A percentile compares a stretch with the other conserved stretches of the same genome.
Evolutionary conservation across 1,140 invertebrate species (phyloP).

Genomic region (Coptotermes formosanus): DNA sequence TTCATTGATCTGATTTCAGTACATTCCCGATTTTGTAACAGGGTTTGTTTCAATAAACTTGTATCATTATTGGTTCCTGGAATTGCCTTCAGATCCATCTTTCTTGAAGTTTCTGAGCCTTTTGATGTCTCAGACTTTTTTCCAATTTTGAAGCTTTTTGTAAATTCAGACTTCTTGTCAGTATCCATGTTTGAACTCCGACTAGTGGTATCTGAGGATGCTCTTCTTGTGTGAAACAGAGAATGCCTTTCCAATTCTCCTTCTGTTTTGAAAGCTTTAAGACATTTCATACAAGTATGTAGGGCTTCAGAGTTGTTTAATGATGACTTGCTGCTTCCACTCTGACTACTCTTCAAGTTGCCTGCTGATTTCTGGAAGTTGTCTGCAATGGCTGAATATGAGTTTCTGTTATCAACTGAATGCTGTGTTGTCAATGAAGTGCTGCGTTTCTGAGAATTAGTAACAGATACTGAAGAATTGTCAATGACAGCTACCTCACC

Average conservation of each 20-base stretch:
- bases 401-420: not conserved
- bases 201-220: too few species aligned
- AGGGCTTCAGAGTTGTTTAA: not conserved
- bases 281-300: not conserved
- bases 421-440: not conserved
- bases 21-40: slow-evolving; percentile 6
- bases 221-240: not conserved
- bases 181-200: not conserved
- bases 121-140: not conserved
- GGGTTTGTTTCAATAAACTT: slow-evolving; percentile 25
- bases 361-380: too few species aligned
- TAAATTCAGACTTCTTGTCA: not conserved
- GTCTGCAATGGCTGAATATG: not conserved
- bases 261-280: not conserved
- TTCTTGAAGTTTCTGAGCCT: not conserved
- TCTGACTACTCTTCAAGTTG: too few species aligned
- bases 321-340: not conserved
- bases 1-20: not conserved
- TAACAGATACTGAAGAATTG: too few species aligned
- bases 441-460: too few species aligned
- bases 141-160: not conserved
- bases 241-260: slow-evolving; percentile 23
- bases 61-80: not conserved
- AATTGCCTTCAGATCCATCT: not conserved
- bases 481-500: not conserved